phyloP scores from a whole-genome alignment of 2,797 vertebrate species.

The Knipowitschia caucasica region DNA sequence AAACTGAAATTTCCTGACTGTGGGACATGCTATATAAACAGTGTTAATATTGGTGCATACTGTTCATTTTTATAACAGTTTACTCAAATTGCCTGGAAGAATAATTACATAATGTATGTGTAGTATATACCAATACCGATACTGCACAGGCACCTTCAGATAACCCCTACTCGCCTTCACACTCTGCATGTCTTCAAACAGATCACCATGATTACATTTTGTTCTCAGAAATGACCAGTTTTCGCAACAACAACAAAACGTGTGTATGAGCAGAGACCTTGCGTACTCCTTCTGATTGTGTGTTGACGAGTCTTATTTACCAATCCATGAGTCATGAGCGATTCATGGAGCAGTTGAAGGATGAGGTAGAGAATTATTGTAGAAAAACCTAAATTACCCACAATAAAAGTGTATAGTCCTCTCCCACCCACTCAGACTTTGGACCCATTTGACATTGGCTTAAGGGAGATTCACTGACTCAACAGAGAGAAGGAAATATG shows the following conservation, averaged over 20 bases:
- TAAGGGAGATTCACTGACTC: background rate
- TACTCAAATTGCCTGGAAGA: too few relatives aligned
- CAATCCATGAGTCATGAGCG: background rate
- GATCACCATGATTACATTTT: too few relatives aligned
- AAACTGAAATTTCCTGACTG: too few relatives aligned
- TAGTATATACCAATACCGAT: too few relatives aligned
- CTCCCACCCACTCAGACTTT: constrained; percentile 2
- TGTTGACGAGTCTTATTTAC: background rate
- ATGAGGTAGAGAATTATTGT: background rate
- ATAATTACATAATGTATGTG: too few relatives aligned
- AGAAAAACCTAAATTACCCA: background rate
- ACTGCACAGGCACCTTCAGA: too few relatives aligned
- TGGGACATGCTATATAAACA: too few relatives aligned
- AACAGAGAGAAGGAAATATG: background rate
- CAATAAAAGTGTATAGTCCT: background rate
- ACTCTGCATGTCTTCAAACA: too few relatives aligned
- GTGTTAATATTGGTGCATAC: too few relatives aligned
- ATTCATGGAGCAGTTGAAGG: background rate
- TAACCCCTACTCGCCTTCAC: too few relatives aligned
- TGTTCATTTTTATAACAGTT: too few relatives aligned
- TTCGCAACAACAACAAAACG: background rate
- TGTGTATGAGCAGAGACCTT: background rate
- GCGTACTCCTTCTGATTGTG: background rate
- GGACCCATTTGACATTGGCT: background rate
- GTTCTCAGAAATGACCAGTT: too few relatives aligned